phyloP scores from a whole-genome alignment of 35 echinoderm and acorn worm genomes.

The Diadema setosum region DNA sequence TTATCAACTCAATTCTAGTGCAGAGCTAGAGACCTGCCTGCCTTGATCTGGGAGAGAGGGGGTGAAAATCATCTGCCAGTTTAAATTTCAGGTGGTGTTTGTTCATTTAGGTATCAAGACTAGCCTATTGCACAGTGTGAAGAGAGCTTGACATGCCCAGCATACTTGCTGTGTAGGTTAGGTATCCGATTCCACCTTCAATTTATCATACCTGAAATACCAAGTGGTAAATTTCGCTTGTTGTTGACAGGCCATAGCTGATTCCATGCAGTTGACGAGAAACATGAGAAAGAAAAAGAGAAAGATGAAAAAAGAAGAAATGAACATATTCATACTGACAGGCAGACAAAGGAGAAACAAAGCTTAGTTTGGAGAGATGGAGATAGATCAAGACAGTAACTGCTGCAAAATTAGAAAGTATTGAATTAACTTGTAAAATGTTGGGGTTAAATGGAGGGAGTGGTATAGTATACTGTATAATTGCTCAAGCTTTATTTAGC shows the following conservation, averaged over 20 bases:
- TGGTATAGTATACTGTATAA: too few species aligned
- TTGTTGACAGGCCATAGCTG: neutral
- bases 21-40: too few species aligned
- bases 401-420: neutral
- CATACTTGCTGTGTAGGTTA: neutral
- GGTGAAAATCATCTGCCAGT: too few species aligned
- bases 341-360: neutral
- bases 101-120: too few species aligned
- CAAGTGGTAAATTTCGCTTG: neutral
- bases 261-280: neutral
- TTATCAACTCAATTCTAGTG: too few species aligned
- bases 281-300: neutral
- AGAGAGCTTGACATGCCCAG: neutral
- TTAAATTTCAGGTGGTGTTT: too few species aligned
- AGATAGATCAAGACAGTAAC: neutral
- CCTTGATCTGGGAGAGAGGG: too few species aligned
- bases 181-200: conserved; percentile 8
- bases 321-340: neutral
- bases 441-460: too few species aligned
- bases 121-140: neutral
- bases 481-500: too few species aligned
- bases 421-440: too few species aligned
- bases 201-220: conserved; percentile 28
- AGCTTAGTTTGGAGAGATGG: neutral
- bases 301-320: neutral